Evolutionary conservation across 1,140 invertebrate genomes (phyloP), one percentile per base, ranked within the genome.

Genomic region (Microplitis mediator): DNA sequence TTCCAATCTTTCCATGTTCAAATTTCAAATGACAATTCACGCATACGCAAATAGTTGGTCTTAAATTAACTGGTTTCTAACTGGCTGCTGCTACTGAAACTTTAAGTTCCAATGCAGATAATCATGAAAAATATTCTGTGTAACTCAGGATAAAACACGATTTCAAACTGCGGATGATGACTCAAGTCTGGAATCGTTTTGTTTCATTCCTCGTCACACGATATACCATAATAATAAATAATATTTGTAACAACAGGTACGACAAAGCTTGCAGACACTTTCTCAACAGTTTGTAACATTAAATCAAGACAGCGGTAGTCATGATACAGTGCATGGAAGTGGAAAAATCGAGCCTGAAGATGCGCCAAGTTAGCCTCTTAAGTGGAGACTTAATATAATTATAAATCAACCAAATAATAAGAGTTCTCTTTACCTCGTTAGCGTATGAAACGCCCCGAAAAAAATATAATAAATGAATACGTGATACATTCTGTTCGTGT

Each of bases 231-330:
- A 14, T 65, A 13, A 66, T 51, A 34, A 52, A 35, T 56, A 36
- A 34, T 9, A 34, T 14, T 52, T 54, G 36, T 35, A 31, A 32
- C 54, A 50, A 62, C 32, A 85, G 84, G 82, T 86, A 58, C 75
- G 84, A 31, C 80, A 85, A 65, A 86, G 83, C 77, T 74, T 86
- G 73, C 84, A 86, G 34, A 82, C 77, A 13, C 66, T 86, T 72
- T 86, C 84, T 14, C 82, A 85, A 63, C 83, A 86, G 63, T 84
- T 86, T 51, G 78, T 84, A 16, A 78, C 79, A 71, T 81, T 86
- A 80, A 82, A 77, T 75, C 82, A 81, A 58, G 76, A 72, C 6
- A 76, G 68, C 32, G 78, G 76, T 63, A 75, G 74, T 9, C 76
- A 76, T n/a, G 39, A 82, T n/a, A 54, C 74, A n/a, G 75, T 82